These are phyloP conservation scores for Pseudolycoriella hygida DNA, from an alignment of 2,888 invertebrate species.

Conservation along the genomic window DNA sequence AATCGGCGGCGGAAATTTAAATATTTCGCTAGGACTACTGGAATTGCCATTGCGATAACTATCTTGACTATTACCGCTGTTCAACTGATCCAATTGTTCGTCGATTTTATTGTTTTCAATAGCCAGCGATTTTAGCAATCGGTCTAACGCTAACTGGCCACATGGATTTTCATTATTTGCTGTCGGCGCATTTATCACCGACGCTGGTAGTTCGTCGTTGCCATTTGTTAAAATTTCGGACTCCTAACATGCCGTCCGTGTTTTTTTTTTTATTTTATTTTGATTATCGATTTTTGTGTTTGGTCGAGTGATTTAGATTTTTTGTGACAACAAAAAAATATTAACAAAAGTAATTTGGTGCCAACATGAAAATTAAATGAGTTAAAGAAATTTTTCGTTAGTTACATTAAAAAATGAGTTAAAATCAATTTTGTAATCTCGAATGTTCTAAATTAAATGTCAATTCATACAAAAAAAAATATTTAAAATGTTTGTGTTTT, in stretches of 20 bases:
- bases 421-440: neutral
- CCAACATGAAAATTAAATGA: neutral
- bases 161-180: conserved; percentile 7
- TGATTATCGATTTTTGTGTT: too few relatives aligned
- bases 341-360: neutral
- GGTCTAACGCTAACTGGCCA: conserved; percentile 14
- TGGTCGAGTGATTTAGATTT: too few relatives aligned
- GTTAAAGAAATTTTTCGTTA: neutral
- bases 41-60: conserved; percentile 2
- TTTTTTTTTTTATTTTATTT: too few relatives aligned
- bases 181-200: neutral
- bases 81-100: conserved; percentile 10
- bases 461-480: neutral
- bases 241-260: conserved; percentile 1
- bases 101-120: conserved; percentile 14
- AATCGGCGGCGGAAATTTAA: conserved; percentile 1
- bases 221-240: conserved; percentile 3
- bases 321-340: too few relatives aligned
- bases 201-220: neutral
- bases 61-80: conserved; percentile 8
- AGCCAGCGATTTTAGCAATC: conserved; percentile 14
- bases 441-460: too few relatives aligned
- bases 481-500: neutral
- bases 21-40: neutral
- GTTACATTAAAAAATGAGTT: neutral